Percentiles rank a stretch among this genome's conserved stretches.
Evolutionary conservation across 2,113 vertebrate species (phyloP).

Genomic region (Pundamilia nyererei): DNA sequence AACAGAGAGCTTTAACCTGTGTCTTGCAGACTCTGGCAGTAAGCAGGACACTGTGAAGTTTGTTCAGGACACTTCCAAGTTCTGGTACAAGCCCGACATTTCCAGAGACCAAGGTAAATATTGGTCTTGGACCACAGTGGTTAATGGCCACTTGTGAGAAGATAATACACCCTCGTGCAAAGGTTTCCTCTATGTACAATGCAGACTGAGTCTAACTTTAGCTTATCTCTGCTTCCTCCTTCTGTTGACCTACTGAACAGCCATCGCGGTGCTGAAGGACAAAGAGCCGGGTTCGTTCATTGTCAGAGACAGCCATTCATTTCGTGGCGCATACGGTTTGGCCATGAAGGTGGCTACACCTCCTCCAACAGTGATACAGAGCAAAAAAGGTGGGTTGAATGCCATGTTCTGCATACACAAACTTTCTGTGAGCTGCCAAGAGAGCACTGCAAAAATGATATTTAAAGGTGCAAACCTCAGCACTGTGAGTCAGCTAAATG

Average conservation of each 20-base stretch:
- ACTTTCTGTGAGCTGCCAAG: neutral
- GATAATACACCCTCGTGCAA: neutral
- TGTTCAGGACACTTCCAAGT: slow-evolving; percentile 96
- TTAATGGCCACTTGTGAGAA: neutral
- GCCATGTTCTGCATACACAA: neutral
- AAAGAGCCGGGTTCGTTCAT: slow-evolving; percentile 90
- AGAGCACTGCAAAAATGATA: neutral
- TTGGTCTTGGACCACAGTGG: slow-evolving; percentile 8
- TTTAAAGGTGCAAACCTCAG: neutral
- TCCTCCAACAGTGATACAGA: slow-evolving; percentile 83
- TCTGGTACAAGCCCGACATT: slow-evolving; percentile 98
- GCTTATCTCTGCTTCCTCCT: slow-evolving; percentile 6
- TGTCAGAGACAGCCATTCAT: slow-evolving; percentile 93
- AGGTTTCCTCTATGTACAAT: neutral
- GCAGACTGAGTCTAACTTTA: slow-evolving; percentile 1
- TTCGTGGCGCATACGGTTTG: slow-evolving; percentile 89
- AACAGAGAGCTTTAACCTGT: slow-evolving; percentile 1
- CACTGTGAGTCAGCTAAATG: neutral
- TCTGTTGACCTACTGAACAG: slow-evolving; percentile 54
- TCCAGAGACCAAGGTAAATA: slow-evolving; percentile 93
- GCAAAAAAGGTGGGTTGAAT: slow-evolving; percentile 74
- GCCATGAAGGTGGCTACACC: slow-evolving; percentile 94
- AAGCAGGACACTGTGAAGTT: slow-evolving; percentile 90
- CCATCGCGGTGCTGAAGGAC: slow-evolving; percentile 87
- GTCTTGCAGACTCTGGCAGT: slow-evolving; percentile 73